Conservation (phyloP, 2,888 invertebrate genomes). For the Amblyteles armatorius region DNA sequence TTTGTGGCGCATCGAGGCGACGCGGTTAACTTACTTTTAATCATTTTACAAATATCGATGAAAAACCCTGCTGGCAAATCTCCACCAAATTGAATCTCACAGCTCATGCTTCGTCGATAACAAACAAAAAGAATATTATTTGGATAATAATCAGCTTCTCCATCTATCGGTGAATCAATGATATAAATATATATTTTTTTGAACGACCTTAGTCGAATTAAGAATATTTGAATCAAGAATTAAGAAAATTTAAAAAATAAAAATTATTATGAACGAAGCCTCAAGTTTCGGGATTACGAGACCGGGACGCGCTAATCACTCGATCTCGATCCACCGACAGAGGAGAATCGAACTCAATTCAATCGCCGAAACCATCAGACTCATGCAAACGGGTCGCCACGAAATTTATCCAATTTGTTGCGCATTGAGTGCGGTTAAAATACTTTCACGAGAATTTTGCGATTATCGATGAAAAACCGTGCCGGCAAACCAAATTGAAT, state of each 20-base stretch:
- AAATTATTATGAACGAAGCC: slow-evolving; percentile 18
- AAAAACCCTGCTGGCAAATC: not conserved
- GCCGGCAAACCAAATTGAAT: not conserved
- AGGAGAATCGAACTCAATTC: not conserved
- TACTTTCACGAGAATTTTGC: not conserved
- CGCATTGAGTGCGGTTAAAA: too few species aligned
- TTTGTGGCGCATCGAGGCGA: too few species aligned
- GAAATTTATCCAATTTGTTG: too few species aligned
- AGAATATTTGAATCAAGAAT: too few species aligned
- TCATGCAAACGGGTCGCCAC: too few species aligned
- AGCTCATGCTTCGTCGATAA: not conserved
- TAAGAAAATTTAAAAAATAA: too few species aligned
- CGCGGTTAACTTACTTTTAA: not conserved
- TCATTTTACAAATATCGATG: not conserved
- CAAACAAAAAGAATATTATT: not conserved
- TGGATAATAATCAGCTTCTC: too few species aligned
- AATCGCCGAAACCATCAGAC: too few species aligned
- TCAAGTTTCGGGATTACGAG: slow-evolving; percentile 65
- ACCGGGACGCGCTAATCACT: slow-evolving; percentile 40
- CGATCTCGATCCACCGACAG: not conserved
- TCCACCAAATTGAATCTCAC: not conserved
- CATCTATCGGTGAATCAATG: too few species aligned
- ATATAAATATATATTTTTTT: too few species aligned
- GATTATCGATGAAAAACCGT: not conserved
- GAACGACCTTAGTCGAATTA: too few species aligned